Base-by-base conservation (phyloP, 2,888 invertebrate genomes). In the Hermodice carunculata region DNA sequence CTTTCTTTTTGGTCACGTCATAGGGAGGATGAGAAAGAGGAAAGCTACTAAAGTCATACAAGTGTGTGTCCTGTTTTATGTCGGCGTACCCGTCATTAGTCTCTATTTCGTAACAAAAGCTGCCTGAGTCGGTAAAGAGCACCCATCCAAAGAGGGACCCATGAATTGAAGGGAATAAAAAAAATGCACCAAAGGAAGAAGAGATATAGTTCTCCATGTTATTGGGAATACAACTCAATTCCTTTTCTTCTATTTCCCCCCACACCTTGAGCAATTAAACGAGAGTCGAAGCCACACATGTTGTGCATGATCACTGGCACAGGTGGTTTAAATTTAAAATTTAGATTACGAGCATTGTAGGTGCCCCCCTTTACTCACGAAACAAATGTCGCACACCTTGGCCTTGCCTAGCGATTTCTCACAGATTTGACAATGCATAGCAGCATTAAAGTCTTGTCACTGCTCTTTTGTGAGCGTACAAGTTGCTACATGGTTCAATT, bases 1-100 rank as follows among this genome's bases (percentile, higher is more conserved):
- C 46, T 46, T 46, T 46, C 19, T 46, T 46, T 8, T 46, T 46
- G 19, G 19, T 19, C 11, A 14, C 19, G 11, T 19, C 34, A n/a
- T 32, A 31, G 14, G 34, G 31, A 8, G 32, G 32, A 19, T 57
- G 53, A 24, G 14, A 22, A 24, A 8, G 42, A 4, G 48, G 57
- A 28, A 8, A 63, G 40, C 59, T 40, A 22, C 31, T 31, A 5
- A 58, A 59, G 29, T 63, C 63, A 24, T 46, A 48, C 3, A 19
- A 24, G 8, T 40, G 4, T 1, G 28, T 3, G 29, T 56, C 56
- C 8, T 1, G 2, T 11, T 5, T 6, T 17, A 75, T 63, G 60
- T 82, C 79, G 51, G 76, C 67, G 73, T 86, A 86, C 40, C 86
- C 57, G 67, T 86, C 81, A 1, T 75, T 63, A 19, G 77, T 81